Evolutionary conservation across 2,888 invertebrate species (phyloP).

Genomic region (Chirona hameri): DNA sequence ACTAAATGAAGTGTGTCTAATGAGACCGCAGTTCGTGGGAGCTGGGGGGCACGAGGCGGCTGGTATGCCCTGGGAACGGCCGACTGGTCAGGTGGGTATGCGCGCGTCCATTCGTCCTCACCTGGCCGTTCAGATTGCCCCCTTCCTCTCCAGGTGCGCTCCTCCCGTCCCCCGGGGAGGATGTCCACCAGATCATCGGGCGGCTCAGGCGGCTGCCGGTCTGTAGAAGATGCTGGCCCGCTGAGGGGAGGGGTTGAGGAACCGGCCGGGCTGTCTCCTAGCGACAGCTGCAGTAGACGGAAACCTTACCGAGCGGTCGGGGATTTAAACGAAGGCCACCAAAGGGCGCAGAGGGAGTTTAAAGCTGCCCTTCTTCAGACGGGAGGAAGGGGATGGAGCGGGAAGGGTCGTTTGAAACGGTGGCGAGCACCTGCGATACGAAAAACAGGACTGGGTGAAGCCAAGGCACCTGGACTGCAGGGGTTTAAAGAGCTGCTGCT

Average conservation of each 20-base stretch:
- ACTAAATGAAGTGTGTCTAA: not conserved
- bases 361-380: not conserved
- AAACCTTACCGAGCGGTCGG: not conserved
- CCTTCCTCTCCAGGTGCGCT: too few relatives aligned
- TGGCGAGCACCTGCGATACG: too few relatives aligned
- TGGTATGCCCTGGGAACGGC: not conserved
- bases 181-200: too few relatives aligned
- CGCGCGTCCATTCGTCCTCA: not conserved
- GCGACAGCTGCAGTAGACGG: not conserved
- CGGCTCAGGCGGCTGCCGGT: too few relatives aligned
- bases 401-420: too few relatives aligned
- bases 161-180: too few relatives aligned
- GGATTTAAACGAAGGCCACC: not conserved
- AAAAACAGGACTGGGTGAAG: too few relatives aligned
- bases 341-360: not conserved
- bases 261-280: not conserved
- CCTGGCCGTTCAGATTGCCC: too few relatives aligned
- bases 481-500: too few relatives aligned
- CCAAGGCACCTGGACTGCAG: too few relatives aligned
- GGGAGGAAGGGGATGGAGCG: too few relatives aligned
- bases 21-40: not conserved
- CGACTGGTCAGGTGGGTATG: not conserved
- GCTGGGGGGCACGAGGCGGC: not conserved
- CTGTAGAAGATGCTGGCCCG: not conserved
- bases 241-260: not conserved